These are phyloP conservation scores for Phaethon lepturus DNA, from an alignment of 2,113 vertebrate genomes.

Conservation along the genomic window DNA sequence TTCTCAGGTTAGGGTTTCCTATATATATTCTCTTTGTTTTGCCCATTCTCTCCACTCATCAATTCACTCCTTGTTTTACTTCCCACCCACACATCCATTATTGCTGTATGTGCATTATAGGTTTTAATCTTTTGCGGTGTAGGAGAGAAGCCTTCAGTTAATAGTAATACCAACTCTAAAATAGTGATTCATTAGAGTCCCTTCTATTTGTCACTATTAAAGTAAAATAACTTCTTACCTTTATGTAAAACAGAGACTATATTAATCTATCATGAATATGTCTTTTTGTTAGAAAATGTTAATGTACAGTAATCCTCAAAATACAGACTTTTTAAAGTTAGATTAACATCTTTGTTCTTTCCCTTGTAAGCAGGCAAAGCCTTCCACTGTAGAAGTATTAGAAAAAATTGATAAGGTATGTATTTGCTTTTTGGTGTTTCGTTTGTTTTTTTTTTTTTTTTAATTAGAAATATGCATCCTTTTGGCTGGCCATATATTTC, in stretches of 20 bases:
- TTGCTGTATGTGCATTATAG: background rate
- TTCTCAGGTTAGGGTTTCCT: background rate
- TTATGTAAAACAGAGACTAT: background rate
- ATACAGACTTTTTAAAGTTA: background rate
- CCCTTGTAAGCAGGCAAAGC: slow-evolving; percentile 84
- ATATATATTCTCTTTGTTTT: background rate
- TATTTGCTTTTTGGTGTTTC: slow-evolving; percentile 13
- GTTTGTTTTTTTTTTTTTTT: background rate
- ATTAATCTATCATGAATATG: background rate
- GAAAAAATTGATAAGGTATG: slow-evolving; percentile 97
- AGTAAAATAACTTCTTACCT: background rate
- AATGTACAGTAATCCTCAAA: background rate
- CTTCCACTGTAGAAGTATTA: slow-evolving; percentile 92
- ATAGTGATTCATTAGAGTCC: background rate
- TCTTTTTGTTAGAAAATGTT: background rate
- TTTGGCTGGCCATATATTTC: background rate
- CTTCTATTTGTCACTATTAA: background rate
- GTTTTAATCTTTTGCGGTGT: background rate
- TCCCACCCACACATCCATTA: background rate
- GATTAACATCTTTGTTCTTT: slow-evolving; percentile 38
- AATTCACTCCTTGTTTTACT: background rate
- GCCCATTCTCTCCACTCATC: background rate
- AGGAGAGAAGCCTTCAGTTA: background rate
- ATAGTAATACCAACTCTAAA: background rate
- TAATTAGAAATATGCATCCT: background rate